Evolutionary conservation across 1,140 invertebrate species (phyloP), one percentile per base, ranked within the genome.

Genomic region (Neoseiulus cucumeris): DNA sequence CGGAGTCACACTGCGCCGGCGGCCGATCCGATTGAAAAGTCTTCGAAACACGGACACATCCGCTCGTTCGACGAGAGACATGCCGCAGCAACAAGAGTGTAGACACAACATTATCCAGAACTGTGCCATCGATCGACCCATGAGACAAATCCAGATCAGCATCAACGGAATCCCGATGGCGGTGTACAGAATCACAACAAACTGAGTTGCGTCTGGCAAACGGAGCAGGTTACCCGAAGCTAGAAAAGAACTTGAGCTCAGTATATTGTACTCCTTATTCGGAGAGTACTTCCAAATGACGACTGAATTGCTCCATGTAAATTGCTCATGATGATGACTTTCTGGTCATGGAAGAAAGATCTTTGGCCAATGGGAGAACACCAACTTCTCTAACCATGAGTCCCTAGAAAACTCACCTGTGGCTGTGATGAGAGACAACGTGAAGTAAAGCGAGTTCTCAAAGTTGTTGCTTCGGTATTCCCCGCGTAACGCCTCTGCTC

Each of bases 101-200:
- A 59, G 22, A 59, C 51, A 59, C 22, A 59, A 20, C 51, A 59
- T 59, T 59, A 59, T 59, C 51, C 51, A 59, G 51, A 59, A 59
- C 51, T 59, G 51, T 18, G 51, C 51, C 51, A 59, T 59, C 14
- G 51, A 59, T 2, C 51, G 51, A 17, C 51, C 51, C 51, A 59
- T 59, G 17, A 59, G 14, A 9, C 25, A 29, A 20, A 59, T 25
- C 51, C 51, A 59, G 51, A 14, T 25, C 22, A 59, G 22, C 14
- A 59, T 12, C 14, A 59, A 20, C 1, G 51, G 51, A 14, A 59
- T 59, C 9, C 51, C 51, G 22, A 59, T 59, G 22, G 51, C 51
- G 14, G 51, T 59, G 22, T 59, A 59, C 14, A 59, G 14, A 14
- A 59, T 25, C 6, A 59, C 22, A n/a, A 25, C 51, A 2, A 59